A percentile compares a stretch with the other conserved stretches of the same genome.
Evolutionary conservation across 2,113 vertebrate genomes (phyloP).

Genomic region (Mola mola): DNA sequence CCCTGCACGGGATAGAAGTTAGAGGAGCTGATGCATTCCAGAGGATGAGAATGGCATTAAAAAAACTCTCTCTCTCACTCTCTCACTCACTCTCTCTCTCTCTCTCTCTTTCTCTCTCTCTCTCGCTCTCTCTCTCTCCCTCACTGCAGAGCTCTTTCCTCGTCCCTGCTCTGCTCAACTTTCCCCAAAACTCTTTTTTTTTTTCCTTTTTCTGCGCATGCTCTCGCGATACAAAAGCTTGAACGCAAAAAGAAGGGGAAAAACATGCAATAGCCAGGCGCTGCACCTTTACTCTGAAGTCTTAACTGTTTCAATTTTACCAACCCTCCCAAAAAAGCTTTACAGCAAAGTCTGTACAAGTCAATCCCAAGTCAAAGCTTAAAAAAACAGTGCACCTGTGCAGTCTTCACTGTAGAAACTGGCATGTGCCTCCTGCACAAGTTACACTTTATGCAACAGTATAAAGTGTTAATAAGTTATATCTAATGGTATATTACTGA

Average conservation of each 20-base stretch:
- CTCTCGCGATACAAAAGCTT: slow-evolving; percentile 78
- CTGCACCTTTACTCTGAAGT: too few species aligned
- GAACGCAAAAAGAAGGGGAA: slow-evolving; percentile 11
- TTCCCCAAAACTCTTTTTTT: slow-evolving; percentile 50
- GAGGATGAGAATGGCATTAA: slow-evolving; percentile 71
- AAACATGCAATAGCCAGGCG: too few species aligned
- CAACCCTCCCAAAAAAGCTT: too few species aligned
- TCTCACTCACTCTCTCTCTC: slow-evolving; percentile 52
- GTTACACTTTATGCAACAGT: too few species aligned
- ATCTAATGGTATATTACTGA: too few species aligned
- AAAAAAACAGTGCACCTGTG: too few species aligned
- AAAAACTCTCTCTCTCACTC: slow-evolving; percentile 56
- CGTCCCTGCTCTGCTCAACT: slow-evolving; percentile 72
- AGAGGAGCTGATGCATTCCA: slow-evolving; percentile 74
- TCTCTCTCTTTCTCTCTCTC: slow-evolving; percentile 38
- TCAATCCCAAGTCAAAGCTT: too few species aligned
- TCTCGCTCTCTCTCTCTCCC: slow-evolving; percentile 36
- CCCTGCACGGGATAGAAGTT: slow-evolving; percentile 62
- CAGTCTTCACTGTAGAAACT: too few species aligned
- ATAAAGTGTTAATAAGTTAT: too few species aligned
- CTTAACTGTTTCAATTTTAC: too few species aligned
- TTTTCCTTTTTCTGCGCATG: slow-evolving; percentile 39
- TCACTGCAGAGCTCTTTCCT: slow-evolving; percentile 66
- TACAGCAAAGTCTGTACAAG: too few species aligned
- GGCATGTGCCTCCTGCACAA: too few species aligned